These are phyloP conservation scores for Harpagoxenus sublaevis DNA, from an alignment of 2,888 invertebrate genomes.

Conservation along the genomic window DNA sequence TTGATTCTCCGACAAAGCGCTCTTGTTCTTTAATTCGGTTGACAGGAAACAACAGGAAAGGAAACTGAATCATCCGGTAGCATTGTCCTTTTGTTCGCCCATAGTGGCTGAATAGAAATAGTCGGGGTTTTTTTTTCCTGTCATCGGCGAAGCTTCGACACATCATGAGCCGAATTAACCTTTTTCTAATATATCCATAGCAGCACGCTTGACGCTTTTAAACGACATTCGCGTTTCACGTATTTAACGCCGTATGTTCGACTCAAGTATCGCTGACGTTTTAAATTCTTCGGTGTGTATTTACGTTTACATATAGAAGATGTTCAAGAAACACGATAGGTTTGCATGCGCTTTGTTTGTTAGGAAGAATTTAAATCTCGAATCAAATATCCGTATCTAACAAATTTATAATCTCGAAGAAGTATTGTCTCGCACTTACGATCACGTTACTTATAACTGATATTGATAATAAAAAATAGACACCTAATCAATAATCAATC, in stretches of 20 bases:
- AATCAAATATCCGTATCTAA: not conserved
- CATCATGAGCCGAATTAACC: slow-evolving; percentile 54
- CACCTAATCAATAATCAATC: slow-evolving; percentile 5
- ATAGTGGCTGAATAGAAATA: slow-evolving; percentile 60
- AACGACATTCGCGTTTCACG: slow-evolving; percentile 27
- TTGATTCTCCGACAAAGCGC: slow-evolving; percentile 74
- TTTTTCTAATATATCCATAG: slow-evolving; percentile 46
- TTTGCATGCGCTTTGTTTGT: not conserved
- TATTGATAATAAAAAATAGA: not conserved
- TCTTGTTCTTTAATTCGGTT: slow-evolving; percentile 75
- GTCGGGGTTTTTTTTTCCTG: slow-evolving; percentile 48
- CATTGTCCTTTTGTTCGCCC: slow-evolving; percentile 70
- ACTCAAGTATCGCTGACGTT: slow-evolving; percentile 23
- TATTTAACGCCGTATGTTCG: slow-evolving; percentile 27
- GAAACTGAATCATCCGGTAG: slow-evolving; percentile 74
- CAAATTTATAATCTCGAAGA: not conserved
- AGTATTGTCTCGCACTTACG: not conserved
- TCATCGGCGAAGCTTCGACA: slow-evolving; percentile 54
- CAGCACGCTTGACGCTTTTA: slow-evolving; percentile 42
- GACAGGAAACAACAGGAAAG: slow-evolving; percentile 72
- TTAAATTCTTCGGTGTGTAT: slow-evolving; percentile 12
- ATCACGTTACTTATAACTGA: not conserved
- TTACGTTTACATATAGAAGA: not conserved
- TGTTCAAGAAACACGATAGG: not conserved
- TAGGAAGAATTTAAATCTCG: not conserved